Evolutionary conservation across 2,113 vertebrate species (phyloP), one percentile per base, ranked within the genome.

Genomic region (Chaetodon trifascialis): DNA sequence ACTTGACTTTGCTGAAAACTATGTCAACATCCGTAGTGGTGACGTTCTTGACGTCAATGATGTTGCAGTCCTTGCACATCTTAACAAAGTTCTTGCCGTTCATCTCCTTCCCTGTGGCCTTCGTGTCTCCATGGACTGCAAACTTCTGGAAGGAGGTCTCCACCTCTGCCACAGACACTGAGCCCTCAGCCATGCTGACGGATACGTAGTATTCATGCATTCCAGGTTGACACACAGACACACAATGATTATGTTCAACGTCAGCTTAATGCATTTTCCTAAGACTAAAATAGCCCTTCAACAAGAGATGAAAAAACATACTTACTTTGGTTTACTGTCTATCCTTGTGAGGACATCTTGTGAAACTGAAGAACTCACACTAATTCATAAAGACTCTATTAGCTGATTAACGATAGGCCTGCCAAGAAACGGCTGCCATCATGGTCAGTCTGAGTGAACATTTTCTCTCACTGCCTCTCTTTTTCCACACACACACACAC

Each of bases 1-100:
- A 97, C 97, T 98, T 99, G 91, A 97, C 96, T 97, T 98, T 97
- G 92, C 94, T 96, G 92, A 98, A 99, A 55, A 97, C 80, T 0
- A 97, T 97, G 91, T 98, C 97, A 4, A 96, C 90, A 0, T 98
- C 97, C 0, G 96, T 97, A 76, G 94, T 93, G 71, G 96, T 98
- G 93, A 97, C 91, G 0, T 66, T 79, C 89, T 97, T 97, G 52
- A 96, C 95, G 0, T 98, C 97, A 21, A 95, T 96, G 88, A 99
- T 91, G 5, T 90, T 91, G 83, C 97, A 97, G 77, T 98, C 97
- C 85, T 97, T 97, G 91, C 97, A 97, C 47, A 99, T 82, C 85
- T 99, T 99, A 11, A 91, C 94, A 83, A 98, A 97, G 84, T 98
- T 97, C 90, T 97, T 98, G 76, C 96, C 96, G 0, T 93, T 97